phyloP scores from a whole-genome alignment of 2,797 vertebrate genomes.

The Falco naumanni region DNA sequence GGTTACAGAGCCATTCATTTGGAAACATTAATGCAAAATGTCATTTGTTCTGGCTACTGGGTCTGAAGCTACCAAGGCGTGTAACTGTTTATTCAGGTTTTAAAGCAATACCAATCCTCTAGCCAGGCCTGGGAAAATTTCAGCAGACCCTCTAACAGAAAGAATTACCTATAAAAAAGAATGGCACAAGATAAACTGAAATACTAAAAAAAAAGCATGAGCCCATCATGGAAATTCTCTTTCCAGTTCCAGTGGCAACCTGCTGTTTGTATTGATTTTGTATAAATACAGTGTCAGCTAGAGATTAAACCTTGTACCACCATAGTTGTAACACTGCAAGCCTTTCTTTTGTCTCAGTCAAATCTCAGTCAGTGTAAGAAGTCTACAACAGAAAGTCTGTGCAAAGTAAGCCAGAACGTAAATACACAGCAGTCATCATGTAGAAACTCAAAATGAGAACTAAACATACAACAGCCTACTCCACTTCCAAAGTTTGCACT shows the following conservation, averaged over 20 bases:
- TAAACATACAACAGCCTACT: neutral
- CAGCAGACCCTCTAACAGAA: neutral
- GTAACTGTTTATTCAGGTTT: neutral
- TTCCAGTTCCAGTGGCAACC: neutral
- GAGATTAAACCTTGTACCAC: neutral
- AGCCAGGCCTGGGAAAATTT: constrained; percentile 21
- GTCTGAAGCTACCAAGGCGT: neutral
- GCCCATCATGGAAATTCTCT: neutral
- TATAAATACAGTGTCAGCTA: neutral
- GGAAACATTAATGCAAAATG: constrained; percentile 38
- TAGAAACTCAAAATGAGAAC: neutral
- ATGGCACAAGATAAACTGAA: neutral
- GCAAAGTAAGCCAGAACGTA: neutral
- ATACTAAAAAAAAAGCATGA: neutral
- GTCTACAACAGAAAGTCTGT: neutral
- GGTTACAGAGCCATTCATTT: neutral
- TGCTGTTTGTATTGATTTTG: constrained; percentile 2
- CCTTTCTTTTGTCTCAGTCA: neutral
- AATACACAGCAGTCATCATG: neutral
- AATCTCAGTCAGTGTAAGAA: neutral
- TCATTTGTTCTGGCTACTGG: constrained; percentile 45
- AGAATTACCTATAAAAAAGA: neutral
- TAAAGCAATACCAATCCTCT: constrained; percentile 5
- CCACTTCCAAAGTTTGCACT: neutral
- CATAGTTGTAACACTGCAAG: neutral